Evolutionary conservation across 1,140 invertebrate genomes (phyloP).

Genomic region (Brevipalpus yothersi): DNA sequence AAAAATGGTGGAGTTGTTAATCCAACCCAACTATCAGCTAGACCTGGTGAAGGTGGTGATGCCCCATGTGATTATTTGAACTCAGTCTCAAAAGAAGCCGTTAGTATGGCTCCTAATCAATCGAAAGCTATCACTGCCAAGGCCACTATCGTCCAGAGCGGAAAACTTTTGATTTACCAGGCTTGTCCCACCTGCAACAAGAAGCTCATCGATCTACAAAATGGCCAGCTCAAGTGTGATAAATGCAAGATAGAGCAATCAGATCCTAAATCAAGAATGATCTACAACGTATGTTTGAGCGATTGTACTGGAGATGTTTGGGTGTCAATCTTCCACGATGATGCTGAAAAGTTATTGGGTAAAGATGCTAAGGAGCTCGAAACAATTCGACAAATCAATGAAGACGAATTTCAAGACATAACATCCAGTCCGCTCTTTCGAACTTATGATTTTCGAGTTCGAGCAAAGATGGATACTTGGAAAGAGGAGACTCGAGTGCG

Average conservation of each 20-base stretch:
- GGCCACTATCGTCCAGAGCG: conserved; percentile 38
- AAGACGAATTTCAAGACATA: conserved; percentile 26
- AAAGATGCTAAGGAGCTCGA: conserved; percentile 14
- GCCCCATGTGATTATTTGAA: conserved; percentile 5
- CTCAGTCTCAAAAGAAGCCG: conserved; percentile 30
- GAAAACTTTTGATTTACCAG: conserved; percentile 60
- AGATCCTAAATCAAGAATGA: conserved; percentile 59
- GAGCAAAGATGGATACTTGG: conserved; percentile 65
- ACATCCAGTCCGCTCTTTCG: conserved; percentile 50
- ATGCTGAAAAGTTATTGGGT: conserved; percentile 52
- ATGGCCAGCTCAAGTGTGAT: conserved; percentile 72
- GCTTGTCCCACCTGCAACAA: conserved; percentile 82
- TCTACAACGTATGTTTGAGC: conserved; percentile 43
- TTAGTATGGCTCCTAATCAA: neutral
- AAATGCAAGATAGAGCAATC: conserved; percentile 68
- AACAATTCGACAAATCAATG: conserved; percentile 17
- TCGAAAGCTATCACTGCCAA: conserved; percentile 43
- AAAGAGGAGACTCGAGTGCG: conserved; percentile 55
- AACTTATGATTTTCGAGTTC: conserved; percentile 48
- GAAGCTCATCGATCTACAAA: conserved; percentile 63
- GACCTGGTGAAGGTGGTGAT: conserved; percentile 14
- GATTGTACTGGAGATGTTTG: conserved; percentile 58
- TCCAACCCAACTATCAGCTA: conserved; percentile 32
- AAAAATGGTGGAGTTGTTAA: conserved; percentile 36
- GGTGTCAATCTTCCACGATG: conserved; percentile 67